Percentiles rank a stretch among this genome's conserved stretches.
These are phyloP conservation scores for Drosophila mulleri DNA, from an alignment of 2,888 invertebrate genomes.

Conservation along the genomic window DNA sequence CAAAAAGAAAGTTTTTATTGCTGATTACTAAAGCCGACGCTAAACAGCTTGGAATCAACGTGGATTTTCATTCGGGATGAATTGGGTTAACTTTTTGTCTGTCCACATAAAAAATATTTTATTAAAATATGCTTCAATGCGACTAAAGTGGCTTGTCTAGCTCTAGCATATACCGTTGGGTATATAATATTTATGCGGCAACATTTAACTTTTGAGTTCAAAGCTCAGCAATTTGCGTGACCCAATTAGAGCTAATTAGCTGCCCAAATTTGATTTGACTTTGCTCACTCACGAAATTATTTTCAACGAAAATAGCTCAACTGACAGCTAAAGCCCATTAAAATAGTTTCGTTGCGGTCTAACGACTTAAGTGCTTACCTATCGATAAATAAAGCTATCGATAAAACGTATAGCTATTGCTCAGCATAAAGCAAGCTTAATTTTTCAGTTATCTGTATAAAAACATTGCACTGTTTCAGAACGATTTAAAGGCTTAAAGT, in stretches of 20 bases:
- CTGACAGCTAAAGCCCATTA: not conserved
- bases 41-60: slow-evolving; percentile 26
- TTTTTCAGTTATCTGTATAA: slow-evolving; percentile 3
- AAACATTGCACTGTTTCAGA: not conserved
- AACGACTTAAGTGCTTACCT: not conserved
- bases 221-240: slow-evolving; percentile 1
- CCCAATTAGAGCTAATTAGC: slow-evolving; percentile 6
- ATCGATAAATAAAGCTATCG: not conserved
- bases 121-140: slow-evolving; percentile 10
- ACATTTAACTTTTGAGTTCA: not conserved
- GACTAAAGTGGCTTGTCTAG: not conserved
- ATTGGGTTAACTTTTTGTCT: slow-evolving; percentile 37
- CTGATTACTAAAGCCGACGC: slow-evolving; percentile 49
- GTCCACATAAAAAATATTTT: slow-evolving; percentile 1
- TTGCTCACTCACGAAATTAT: not conserved
- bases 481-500: slow-evolving; percentile 37
- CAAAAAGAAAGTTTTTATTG: slow-evolving; percentile 56
- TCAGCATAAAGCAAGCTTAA: not conserved
- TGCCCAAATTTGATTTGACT: no score
- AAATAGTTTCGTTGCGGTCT: not conserved
- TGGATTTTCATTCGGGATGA: slow-evolving; percentile 17
- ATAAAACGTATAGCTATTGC: not conserved
- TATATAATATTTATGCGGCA: not conserved
- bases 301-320: not conserved
- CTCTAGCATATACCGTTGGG: not conserved